Conservation (phyloP, 1,140 invertebrate genomes). For the Pseudachorutes palmiensis region DNA sequence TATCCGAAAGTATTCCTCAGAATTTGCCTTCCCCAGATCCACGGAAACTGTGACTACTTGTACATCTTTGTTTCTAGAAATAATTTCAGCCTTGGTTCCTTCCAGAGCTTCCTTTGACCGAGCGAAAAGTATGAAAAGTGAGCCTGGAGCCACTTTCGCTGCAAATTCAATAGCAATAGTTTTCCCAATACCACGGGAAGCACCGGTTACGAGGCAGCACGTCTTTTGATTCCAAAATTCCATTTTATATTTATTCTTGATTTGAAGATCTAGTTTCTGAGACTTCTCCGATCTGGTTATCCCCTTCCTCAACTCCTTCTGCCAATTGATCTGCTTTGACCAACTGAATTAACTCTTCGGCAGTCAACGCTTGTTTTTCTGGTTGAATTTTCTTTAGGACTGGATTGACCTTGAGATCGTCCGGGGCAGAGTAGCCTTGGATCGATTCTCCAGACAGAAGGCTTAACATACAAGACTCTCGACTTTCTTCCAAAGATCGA, state of each 20-base stretch:
- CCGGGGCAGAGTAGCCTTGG: constrained; percentile 38
- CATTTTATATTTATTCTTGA: constrained; percentile 37
- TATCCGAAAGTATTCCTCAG: constrained; percentile 39
- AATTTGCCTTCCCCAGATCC: constrained; percentile 43
- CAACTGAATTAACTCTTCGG: constrained; percentile 49
- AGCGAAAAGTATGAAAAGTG: constrained; percentile 66
- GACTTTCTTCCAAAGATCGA: constrained; percentile 43
- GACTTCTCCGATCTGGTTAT: background rate
- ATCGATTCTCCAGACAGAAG: constrained; percentile 40
- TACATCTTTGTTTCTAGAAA: constrained; percentile 43
- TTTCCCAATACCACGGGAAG: constrained; percentile 77
- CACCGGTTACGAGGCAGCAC: constrained; percentile 66
- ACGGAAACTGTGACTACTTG: constrained; percentile 35
- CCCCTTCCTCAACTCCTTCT: constrained; percentile 27
- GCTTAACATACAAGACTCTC: constrained; percentile 45
- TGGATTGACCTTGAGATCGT: constrained; percentile 44
- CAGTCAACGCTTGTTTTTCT: constrained; percentile 44
- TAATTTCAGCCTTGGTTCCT: constrained; percentile 52
- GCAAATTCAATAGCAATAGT: constrained; percentile 63
- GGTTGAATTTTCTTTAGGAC: constrained; percentile 46
- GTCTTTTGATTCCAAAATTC: constrained; percentile 46
- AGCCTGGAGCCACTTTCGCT: constrained; percentile 52
- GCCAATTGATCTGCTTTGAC: constrained; percentile 48
- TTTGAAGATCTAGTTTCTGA: background rate
- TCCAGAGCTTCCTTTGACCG: constrained; percentile 56